phyloP scores from a whole-genome alignment of 2,797 vertebrate species.

The Aldrovandia affinis region DNA sequence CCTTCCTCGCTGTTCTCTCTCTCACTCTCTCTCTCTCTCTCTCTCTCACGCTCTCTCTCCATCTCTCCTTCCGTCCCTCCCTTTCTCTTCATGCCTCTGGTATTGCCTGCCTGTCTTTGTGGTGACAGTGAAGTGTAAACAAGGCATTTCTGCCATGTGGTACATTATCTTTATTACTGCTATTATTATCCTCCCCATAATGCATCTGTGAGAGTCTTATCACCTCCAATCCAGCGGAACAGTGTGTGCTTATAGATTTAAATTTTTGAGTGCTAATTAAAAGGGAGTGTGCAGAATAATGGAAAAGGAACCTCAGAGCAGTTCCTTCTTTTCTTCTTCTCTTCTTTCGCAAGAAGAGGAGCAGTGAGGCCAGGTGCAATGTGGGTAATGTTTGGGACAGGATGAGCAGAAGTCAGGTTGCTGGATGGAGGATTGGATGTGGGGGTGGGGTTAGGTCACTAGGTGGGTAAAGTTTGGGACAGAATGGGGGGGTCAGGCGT shows the following conservation, averaged over 20 bases:
- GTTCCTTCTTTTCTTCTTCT: not conserved
- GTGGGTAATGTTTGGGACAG: too few relatives aligned
- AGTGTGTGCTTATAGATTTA: constrained; percentile 24
- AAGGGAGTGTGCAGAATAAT: constrained; percentile 13
- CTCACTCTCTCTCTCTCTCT: not conserved
- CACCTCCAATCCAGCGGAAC: constrained; percentile 23
- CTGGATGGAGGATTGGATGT: too few relatives aligned
- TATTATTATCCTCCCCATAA: constrained; percentile 31
- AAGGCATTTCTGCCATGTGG: constrained; percentile 23
- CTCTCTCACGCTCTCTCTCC: not conserved
- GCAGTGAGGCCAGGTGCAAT: too few relatives aligned
- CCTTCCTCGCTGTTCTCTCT: not conserved
- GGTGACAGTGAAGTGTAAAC: constrained; percentile 29
- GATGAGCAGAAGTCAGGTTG: too few relatives aligned
- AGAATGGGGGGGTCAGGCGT: not conserved
- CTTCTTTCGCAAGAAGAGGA: not conserved
- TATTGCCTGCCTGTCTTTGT: constrained; percentile 21
- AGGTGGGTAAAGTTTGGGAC: too few relatives aligned
- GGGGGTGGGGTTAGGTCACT: not conserved
- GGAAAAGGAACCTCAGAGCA: not conserved
- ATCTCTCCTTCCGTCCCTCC: constrained; percentile 14
- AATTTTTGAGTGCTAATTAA: constrained; percentile 40
- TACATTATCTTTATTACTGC: constrained; percentile 32
- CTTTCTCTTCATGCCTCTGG: not conserved
- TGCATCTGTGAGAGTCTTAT: constrained; percentile 29